A percentile compares a stretch with the other conserved stretches of the same genome.
These are phyloP conservation scores for Morus bassanus DNA, from an alignment of 2,797 vertebrate species.

Conservation along the genomic window DNA sequence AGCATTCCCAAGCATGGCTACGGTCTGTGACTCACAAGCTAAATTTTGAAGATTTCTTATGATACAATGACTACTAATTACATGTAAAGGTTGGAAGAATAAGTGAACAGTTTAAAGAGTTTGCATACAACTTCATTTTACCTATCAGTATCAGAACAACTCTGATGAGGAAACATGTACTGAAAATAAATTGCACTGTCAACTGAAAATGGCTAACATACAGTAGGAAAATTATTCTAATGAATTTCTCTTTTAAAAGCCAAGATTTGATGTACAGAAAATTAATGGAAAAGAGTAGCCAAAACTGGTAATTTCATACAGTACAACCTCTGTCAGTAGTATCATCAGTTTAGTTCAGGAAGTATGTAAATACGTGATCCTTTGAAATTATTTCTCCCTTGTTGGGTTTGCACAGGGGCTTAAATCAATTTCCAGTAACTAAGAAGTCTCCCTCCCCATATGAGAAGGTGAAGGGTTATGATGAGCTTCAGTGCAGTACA, in stretches of 20 bases:
- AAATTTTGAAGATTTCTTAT: slow-evolving; percentile 26
- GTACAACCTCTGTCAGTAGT: background rate
- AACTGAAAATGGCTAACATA: background rate
- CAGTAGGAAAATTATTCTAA: background rate
- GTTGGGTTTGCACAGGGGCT: background rate
- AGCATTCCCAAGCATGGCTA: background rate
- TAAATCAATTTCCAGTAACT: background rate
- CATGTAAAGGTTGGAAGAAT: slow-evolving; percentile 36
- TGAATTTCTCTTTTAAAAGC: background rate
- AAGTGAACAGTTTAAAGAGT: slow-evolving; percentile 40
- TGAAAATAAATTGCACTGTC: background rate
- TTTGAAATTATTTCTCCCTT: background rate
- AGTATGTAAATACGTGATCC: background rate
- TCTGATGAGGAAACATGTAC: background rate
- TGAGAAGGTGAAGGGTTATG: background rate
- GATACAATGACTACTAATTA: slow-evolving; percentile 59
- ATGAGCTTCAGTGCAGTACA: background rate
- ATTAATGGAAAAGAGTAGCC: background rate
- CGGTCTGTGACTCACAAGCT: background rate
- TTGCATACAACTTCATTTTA: slow-evolving; percentile 36
- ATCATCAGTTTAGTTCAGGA: background rate
- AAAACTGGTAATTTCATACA: background rate
- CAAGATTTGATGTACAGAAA: background rate
- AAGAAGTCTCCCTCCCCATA: background rate
- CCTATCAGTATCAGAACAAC: slow-evolving; percentile 18